Percentiles rank a stretch among this genome's conserved stretches.
Conservation (phyloP, 2,888 invertebrate genomes). For the Chironomus riparius region DNA sequence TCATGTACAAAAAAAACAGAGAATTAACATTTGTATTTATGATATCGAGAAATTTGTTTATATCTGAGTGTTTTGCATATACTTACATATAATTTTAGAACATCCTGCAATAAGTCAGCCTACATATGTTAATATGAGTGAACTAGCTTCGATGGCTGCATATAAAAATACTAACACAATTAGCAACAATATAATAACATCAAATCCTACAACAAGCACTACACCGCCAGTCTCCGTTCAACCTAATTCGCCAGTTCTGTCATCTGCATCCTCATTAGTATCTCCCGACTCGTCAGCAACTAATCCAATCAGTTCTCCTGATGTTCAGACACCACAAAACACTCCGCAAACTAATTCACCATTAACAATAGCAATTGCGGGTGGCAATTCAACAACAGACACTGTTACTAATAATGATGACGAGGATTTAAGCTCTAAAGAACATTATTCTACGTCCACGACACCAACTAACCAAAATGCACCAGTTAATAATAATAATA, state of each 20-base stretch:
- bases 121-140: slow-evolving; percentile 87
- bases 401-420: neutral
- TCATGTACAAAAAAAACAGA: too few relatives aligned
- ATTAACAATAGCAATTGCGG: neutral
- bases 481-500: neutral
- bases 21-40: too few relatives aligned
- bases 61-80: neutral
- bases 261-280: slow-evolving; percentile 35
- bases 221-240: slow-evolving; percentile 34
- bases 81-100: slow-evolving; percentile 29
- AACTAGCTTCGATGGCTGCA: slow-evolving; percentile 73
- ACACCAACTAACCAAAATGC: slow-evolving; percentile 23
- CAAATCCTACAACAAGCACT: slow-evolving; percentile 48
- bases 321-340: slow-evolving; percentile 31
- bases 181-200: slow-evolving; percentile 44
- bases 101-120: slow-evolving; percentile 48
- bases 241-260: slow-evolving; percentile 29
- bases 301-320: slow-evolving; percentile 30
- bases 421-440: neutral
- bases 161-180: slow-evolving; percentile 51
- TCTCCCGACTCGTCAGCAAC: slow-evolving; percentile 35
- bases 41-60: too few relatives aligned
- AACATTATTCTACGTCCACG: neutral
- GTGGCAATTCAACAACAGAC: neutral
- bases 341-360: slow-evolving; percentile 33